phyloP scores from a whole-genome alignment of 2,888 invertebrate species.

The Ectemnius lituratus region DNA sequence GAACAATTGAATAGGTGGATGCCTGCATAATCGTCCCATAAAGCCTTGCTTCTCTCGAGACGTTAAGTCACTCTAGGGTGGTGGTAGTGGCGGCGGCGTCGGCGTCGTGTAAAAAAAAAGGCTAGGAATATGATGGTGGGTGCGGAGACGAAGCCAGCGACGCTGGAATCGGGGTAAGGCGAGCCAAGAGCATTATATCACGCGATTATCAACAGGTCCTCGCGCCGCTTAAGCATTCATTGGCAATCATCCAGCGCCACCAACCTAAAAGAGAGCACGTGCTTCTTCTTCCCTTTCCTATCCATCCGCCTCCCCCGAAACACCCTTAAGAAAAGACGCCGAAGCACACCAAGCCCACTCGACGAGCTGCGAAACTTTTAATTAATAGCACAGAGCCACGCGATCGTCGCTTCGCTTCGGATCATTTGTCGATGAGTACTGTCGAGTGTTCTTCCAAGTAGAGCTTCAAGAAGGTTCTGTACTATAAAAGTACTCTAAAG shows the following conservation, averaged over 20 bases:
- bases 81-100: neutral
- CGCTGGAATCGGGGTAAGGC: conserved; percentile 33
- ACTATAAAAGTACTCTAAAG: neutral
- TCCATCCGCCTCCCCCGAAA: conserved; percentile 1
- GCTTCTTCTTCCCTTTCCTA: conserved; percentile 24
- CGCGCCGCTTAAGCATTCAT: conserved; percentile 71
- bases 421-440: neutral
- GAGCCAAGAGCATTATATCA: conserved; percentile 50
- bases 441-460: conserved; percentile 9
- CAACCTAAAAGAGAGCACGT: conserved; percentile 48
- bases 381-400: conserved; percentile 32
- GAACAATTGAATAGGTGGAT: no score
- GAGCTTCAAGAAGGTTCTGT: conserved; percentile 1
- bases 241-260: conserved; percentile 72
- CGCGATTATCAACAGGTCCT: conserved; percentile 74
- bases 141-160: conserved; percentile 23
- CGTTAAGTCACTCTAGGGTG: neutral
- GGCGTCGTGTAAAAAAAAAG: conserved; percentile 20
- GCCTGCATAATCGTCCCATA: conserved; percentile 1
- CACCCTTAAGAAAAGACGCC: conserved; percentile 17
- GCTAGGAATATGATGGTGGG: conserved; percentile 3
- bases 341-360: neutral
- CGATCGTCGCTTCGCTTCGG: conserved; percentile 16
- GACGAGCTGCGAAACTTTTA: conserved; percentile 29
- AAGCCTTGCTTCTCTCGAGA: conserved; percentile 9